phyloP scores from a whole-genome alignment of 1,140 invertebrate species.

The Drosophila neocordata region DNA sequence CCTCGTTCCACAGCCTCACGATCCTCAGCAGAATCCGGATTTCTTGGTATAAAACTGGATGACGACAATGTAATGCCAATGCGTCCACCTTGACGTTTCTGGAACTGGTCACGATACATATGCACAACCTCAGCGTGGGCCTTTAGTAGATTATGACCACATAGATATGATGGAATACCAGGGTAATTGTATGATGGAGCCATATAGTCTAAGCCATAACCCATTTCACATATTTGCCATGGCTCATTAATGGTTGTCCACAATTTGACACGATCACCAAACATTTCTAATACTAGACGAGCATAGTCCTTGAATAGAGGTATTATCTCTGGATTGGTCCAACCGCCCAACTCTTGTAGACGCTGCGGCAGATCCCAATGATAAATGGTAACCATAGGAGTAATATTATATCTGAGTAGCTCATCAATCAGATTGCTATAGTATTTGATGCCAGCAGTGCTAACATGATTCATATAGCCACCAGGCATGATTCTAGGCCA shows the following conservation, averaged over 20 bases:
- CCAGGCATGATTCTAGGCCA: slow-evolving; percentile 88
- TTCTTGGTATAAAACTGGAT: slow-evolving; percentile 85
- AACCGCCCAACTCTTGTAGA: slow-evolving; percentile 86
- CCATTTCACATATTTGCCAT: slow-evolving; percentile 86
- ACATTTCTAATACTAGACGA: slow-evolving; percentile 84
- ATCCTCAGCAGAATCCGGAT: slow-evolving; percentile 83
- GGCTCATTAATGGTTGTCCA: slow-evolving; percentile 91
- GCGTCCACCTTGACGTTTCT: slow-evolving; percentile 84
- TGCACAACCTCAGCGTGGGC: slow-evolving; percentile 87
- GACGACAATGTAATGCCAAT: slow-evolving; percentile 86
- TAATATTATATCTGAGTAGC: slow-evolving; percentile 84
- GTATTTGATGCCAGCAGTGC: slow-evolving; percentile 86
- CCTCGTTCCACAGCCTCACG: slow-evolving; percentile 84
- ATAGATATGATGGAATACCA: slow-evolving; percentile 86
- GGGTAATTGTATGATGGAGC: slow-evolving; percentile 85
- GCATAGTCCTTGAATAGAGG: slow-evolving; percentile 86
- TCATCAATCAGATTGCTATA: slow-evolving; percentile 87
- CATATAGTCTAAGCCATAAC: slow-evolving; percentile 85
- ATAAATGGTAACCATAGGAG: slow-evolving; percentile 88
- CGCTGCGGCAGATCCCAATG: slow-evolving; percentile 88
- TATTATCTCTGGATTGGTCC: slow-evolving; percentile 85
- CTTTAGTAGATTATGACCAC: slow-evolving; percentile 86
- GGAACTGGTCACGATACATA: slow-evolving; percentile 87
- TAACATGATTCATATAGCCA: slow-evolving; percentile 85
- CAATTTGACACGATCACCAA: slow-evolving; percentile 86